Evolutionary conservation across 2,797 vertebrate genomes (phyloP), one percentile per base, ranked within the genome.

Genomic region (Phrynocephalus guinanensis): DNA sequence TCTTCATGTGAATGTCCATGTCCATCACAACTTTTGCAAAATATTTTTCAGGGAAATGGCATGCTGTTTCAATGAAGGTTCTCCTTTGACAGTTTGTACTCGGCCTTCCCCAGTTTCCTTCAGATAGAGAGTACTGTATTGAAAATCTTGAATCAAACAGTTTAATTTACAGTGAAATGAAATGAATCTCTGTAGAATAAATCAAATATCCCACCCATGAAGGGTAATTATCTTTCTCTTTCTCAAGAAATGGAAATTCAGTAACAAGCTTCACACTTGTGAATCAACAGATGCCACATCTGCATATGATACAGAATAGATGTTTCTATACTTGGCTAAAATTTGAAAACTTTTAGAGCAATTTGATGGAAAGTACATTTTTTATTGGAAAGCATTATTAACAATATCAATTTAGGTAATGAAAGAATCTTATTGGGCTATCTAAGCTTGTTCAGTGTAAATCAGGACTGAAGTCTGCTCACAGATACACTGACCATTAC

Each of bases 101-200:
- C 89, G 88, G 72, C 92, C 86, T 91, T 94, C 83, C 85, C 63
- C 87, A 20, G 83, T 93, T 91, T 90, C 85, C 52, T 75, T 94
- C 83, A 91, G 76, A 63, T 92, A 91, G 79, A 83, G 91, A 79
- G 66, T 94, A 93, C 48, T 94, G 66, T 93, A 93, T 50, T 94
- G 82, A 91, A 96, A 96, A 94, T 94, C 88, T 93, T 96, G 92
- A 95, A 92, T 94, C 95, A 92, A 96, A 90, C n/a, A 92, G 82
- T 92, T 76, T 95, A 95, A 96, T 96, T 95, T 95, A 93, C 18
- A 84, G 91, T 93, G 83, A 96, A 95, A 93, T 92, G 33, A 94
- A 94, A 95, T 95, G 75, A 95, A 95, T 96, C 92, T 95, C 89
- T 24, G 86, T 90, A 92, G 92, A 96, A 95, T 96, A 94, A 95